phyloP scores from a whole-genome alignment of 1,140 invertebrate genomes.

The Eriocheir sinensis region DNA sequence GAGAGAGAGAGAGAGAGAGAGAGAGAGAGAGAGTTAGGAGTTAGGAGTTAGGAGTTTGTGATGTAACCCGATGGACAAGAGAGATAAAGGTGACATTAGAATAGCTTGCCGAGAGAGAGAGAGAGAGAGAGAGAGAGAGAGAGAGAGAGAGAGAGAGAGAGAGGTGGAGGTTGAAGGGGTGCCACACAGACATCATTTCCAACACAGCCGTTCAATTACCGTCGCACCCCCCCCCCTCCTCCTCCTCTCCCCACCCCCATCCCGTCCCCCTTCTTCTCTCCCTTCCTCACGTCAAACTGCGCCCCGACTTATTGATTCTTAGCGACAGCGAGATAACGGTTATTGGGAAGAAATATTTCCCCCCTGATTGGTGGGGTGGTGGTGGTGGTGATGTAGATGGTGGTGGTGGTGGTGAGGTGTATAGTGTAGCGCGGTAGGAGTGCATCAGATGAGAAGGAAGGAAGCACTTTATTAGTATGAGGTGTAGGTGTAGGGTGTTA shows the following conservation, averaged over 20 bases:
- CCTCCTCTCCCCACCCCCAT: neutral
- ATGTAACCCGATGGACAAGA: no score
- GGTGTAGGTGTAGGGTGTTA: no score
- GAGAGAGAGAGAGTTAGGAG: no score
- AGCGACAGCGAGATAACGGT: slow-evolving; percentile 20
- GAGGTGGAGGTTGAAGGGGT: no score
- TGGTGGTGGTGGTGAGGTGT: neutral
- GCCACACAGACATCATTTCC: slow-evolving; percentile 22
- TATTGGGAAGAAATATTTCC: slow-evolving; percentile 17
- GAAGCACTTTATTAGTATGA: no score
- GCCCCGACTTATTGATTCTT: slow-evolving; percentile 24
- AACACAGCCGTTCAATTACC: slow-evolving; percentile 23
- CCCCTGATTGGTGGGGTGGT: neutral
- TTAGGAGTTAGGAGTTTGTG: no score
- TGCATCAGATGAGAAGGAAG: no score
- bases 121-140: slow-evolving; percentile 32
- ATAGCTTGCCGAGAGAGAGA: no score
- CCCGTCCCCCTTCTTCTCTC: neutral
- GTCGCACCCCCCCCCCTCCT: neutral
- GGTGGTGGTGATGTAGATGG: neutral
- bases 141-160: no score
- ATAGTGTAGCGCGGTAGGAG: neutral
- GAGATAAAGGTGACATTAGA: no score
- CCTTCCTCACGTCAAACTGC: slow-evolving; percentile 12
- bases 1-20: no score